phyloP scores from a whole-genome alignment of 2,888 invertebrate species.

The Yponomeuta evonymella region DNA sequence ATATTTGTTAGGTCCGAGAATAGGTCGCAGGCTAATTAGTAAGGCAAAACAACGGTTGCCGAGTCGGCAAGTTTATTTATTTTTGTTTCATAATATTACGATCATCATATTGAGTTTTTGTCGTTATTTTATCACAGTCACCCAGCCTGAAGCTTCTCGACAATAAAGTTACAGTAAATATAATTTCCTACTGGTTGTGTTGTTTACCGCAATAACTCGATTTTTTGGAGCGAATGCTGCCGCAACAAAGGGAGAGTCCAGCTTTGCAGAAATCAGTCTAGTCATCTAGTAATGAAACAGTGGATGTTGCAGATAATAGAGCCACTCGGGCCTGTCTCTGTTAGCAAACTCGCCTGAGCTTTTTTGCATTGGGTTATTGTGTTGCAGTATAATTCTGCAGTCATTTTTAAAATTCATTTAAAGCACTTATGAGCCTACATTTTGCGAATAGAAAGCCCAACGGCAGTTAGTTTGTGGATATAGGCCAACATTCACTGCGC shows the following conservation, averaged over 20 bases:
- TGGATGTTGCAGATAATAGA: constrained; percentile 17
- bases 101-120: background rate
- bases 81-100: background rate
- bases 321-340: constrained; percentile 30
- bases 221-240: constrained; percentile 16
- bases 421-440: too few species aligned
- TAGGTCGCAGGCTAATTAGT: too few species aligned
- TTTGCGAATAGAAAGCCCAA: too few species aligned
- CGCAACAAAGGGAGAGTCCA: constrained; percentile 55
- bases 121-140: background rate
- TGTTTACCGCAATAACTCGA: constrained; percentile 5
- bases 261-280: constrained; percentile 48
- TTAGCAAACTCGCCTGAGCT: constrained; percentile 28
- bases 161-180: background rate
- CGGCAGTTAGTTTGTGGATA: too few species aligned
- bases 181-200: background rate
- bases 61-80: too few species aligned
- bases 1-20: too few species aligned
- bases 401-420: too few species aligned
- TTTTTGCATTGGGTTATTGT: constrained; percentile 49
- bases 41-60: too few species aligned
- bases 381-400: background rate
- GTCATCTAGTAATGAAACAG: constrained; percentile 65
- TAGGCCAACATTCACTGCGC: too few species aligned
- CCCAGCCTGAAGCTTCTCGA: background rate